Evolutionary conservation across 23 tunicate genomes (phyloP), one percentile per base, ranked within the genome.

Genomic region (Styela plicata): DNA sequence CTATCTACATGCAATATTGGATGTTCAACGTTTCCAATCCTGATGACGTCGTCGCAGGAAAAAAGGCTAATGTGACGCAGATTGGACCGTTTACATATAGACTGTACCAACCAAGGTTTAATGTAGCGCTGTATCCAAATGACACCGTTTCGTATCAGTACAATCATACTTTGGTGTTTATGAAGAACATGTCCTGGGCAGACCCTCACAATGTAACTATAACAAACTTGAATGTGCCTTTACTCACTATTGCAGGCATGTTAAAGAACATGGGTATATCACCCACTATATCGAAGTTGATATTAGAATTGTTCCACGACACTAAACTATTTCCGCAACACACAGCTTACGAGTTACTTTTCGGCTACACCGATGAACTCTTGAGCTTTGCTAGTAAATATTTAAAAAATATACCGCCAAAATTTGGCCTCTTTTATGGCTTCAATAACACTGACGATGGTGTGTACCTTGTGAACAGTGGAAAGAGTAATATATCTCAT

Each of bases 1-100:
- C 98, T 18, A 88, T 93, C 17, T 93, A 93, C 74, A 93, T 93
- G 98, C 89, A 93, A 75, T 93, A 93, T 70, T 93, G 92, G 94
- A 33, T 93, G 62, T 93, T 86, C 52, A 88, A 93, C 64, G 86
- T 93, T 18, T 88, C 90, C 22, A 93, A 93, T 52, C 89, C 98
- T 21, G 82, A 80, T 18, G 80, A 84, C 17, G 73, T 88, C 2
- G 31, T 69, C 17, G 36, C 74, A 34, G 98, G 98, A n/a, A 80
- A 36, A 35, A 93, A 88, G 69, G 94, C 98, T 1, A 81, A 24
- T 13, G 79, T 93, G 24, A 61, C 86, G 29, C 80, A 93, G 68
- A 77, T 88, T 36, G 98, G 98, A 13, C 98, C 98, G 0, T 86
- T 88, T 69, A 85, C 92, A 19, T 93, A 93, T 83, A 66, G 37